Base-by-base conservation (phyloP, 1,140 invertebrate species). In the Zaprionus taronus region DNA sequence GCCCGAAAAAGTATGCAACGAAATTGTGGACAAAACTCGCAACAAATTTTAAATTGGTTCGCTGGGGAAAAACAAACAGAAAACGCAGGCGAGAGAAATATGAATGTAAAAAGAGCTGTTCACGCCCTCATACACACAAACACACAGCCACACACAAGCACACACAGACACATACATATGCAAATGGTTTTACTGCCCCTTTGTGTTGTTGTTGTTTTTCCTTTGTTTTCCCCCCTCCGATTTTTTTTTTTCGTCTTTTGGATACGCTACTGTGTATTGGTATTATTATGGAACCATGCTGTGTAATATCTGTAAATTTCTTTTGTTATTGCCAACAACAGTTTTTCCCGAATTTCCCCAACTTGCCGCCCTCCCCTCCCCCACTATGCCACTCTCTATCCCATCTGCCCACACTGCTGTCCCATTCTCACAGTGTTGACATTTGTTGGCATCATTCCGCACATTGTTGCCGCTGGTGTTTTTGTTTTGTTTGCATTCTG, bases 241-340 rank as follows among this genome's bases (percentile, higher is more conserved):
- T 26, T 60, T 24, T 41, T 14, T 22, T 22, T 63, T 47, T 62
- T 69, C 15, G 38, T 53, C 73, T 66, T 64, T 62, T 56, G 70
- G n/a, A 44, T 77, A 62, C 76, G 64, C 66, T 38, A 55, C 47
- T 56, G 62, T 55, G 85, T 89, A 89, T 90, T 84, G 85, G 85
- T 90, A 80, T 85, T 89, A 90, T 85, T 89, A 86, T 90, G 85
- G 85, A 90, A 79, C 85, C 85, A 91, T 90, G 85, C 85, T 90
- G 85, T 90, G 85, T 90, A 90, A 90, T 90, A 90, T 90, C 85
- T 90, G 85, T 90, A 90, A 90, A 90, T 90, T 90, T 90, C 85
- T 90, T 90, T 90, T 91, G 85, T 90, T 90, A 85, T 90, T 82
- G 82, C 86, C 85, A 91, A 90, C 85, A 90, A 91, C 86, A 82